Evolutionary conservation across 1,140 invertebrate species (phyloP).

Genomic region (Helicoverpa armigera): DNA sequence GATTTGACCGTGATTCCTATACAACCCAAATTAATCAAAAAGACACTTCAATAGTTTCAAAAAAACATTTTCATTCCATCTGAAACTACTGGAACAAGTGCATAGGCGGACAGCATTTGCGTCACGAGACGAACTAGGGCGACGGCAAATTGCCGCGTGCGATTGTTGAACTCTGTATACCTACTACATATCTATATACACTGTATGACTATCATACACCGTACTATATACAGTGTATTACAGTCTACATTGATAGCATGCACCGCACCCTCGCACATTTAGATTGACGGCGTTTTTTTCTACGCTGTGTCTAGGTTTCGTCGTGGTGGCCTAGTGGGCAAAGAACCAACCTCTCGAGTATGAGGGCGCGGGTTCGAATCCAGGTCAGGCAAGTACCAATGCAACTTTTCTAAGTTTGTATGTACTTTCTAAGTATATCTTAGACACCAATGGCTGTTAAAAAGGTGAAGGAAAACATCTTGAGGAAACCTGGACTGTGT

Average conservation of each 20-base stretch:
- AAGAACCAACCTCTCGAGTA: too few relatives aligned
- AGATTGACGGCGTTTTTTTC: neutral
- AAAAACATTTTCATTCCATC: neutral
- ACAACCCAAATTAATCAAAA: neutral
- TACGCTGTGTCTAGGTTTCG: neutral
- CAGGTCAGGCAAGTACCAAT: too few relatives aligned
- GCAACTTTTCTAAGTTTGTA: too few relatives aligned
- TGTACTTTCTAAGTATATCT: too few relatives aligned
- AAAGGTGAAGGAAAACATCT: too few relatives aligned
- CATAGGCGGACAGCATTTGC: slow-evolving; percentile 3
- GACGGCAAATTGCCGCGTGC: slow-evolving; percentile 47
- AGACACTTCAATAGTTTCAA: neutral
- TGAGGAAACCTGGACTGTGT: too few relatives aligned
- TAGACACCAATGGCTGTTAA: too few relatives aligned
- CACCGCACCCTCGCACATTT: slow-evolving; percentile 6
- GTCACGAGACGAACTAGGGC: slow-evolving; percentile 50
- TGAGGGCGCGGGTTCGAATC: too few relatives aligned
- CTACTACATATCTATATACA: too few relatives aligned
- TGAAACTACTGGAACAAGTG: slow-evolving; percentile 19
- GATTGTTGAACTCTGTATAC: slow-evolving; percentile 49
- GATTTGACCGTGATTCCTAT: neutral
- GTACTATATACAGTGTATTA: neutral
- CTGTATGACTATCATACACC: neutral
- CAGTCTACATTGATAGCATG: neutral
- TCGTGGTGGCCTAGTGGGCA: too few relatives aligned